A percentile compares a stretch with the other conserved stretches of the same genome.
Evolutionary conservation across 2,888 invertebrate genomes (phyloP).

Genomic region (Drosophila tripunctata): DNA sequence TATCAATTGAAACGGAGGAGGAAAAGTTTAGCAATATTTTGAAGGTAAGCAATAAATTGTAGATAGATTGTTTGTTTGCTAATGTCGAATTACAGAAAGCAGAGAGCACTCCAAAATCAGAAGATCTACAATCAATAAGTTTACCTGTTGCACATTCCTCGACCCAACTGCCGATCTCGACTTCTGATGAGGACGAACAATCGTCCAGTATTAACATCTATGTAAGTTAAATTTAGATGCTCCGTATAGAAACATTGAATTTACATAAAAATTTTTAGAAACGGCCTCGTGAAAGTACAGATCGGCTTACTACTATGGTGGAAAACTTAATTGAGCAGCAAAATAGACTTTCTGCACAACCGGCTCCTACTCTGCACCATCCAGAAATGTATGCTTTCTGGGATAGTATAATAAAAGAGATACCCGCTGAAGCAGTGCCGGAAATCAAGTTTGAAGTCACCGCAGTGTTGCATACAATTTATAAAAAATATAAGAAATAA

Average conservation of each 20-base stretch:
- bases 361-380: background rate
- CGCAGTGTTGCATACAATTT: conserved; percentile 20
- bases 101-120: background rate
- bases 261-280: conserved; percentile 5
- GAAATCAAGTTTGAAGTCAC: conserved; percentile 37
- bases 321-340: conserved; percentile 19
- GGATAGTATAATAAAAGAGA: conserved; percentile 32
- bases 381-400: conserved; percentile 26
- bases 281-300: background rate
- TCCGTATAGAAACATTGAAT: background rate
- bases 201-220: background rate
- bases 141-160: background rate
- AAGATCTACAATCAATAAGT: background rate
- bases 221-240: background rate
- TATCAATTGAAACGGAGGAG: conserved; percentile 15
- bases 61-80: too few relatives aligned
- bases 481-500: conserved; percentile 32
- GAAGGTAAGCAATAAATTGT: conserved; percentile 17
- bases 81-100: background rate
- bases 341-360: background rate
- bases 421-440: conserved; percentile 21
- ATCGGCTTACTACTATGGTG: conserved; percentile 4
- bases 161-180: background rate
- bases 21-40: conserved; percentile 17
- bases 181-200: conserved; percentile 14